Evolutionary conservation across 2,797 vertebrate species (phyloP), one percentile per base, ranked within the genome.

Genomic region (Morus bassanus): DNA sequence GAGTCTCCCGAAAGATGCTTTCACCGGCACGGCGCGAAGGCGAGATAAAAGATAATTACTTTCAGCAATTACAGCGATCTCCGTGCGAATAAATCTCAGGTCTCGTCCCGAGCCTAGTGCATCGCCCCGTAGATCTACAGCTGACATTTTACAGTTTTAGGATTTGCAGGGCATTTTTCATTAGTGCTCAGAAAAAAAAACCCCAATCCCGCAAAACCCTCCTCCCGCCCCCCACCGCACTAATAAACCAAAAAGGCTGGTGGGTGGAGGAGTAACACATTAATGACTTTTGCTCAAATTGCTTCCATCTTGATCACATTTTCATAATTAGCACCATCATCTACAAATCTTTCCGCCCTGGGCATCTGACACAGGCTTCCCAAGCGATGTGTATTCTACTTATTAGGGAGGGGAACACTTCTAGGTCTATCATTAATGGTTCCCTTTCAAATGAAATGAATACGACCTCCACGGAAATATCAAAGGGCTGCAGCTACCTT

Each of bases 291-390:
- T 98, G 98, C 97, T 98, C 98, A 98, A 98, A 99, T 99, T 98
- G 98, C 98, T 99, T 98, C 98, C 98, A 98, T 99, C 98, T 98
- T 98, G 98, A 97, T 98, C 97, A 76, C 98, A 98, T 98, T 99
- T 98, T 98, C 98, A 98, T 98, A 99, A 99, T 99, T 99, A 99
- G 98, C 98, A 98, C 98, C 98, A 98, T 98, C 98, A 98, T 98
- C 98, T 98, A 98, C 98, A 98, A 99, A 98, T 98, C 98, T 98
- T 98, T 98, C 97, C 98, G 98, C 98, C 98, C 98, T 98, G 98
- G 98, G 98, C 98, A 97, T 97, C 97, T 97, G 97, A 98, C 76
- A 97, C 97, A 64, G 97, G 98, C 97, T 98, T 97, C 96, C 96
- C 97, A 94, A 85, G 78, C 50, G 57, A 15, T 87, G 85, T 41